These are phyloP conservation scores for Parazoanthus atlanticus DNA, from an alignment of 92 coral and sea anemone species.

Conservation along the genomic window DNA sequence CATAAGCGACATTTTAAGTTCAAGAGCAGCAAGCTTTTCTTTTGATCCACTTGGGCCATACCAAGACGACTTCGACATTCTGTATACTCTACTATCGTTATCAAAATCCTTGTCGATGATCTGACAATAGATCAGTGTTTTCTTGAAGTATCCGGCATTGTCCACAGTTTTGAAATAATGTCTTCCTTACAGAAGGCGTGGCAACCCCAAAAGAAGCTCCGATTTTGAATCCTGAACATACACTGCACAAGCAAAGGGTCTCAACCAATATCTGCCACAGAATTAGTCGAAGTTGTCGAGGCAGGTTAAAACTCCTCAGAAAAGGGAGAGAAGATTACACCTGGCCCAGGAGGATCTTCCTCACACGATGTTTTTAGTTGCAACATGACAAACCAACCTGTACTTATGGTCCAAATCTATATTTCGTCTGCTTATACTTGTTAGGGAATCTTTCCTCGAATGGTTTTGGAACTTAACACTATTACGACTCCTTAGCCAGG, in stretches of 20 bases:
- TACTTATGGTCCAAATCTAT: slow-evolving; percentile 24
- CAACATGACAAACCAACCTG: slow-evolving; percentile 29
- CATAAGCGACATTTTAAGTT: not conserved
- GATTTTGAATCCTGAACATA: not conserved
- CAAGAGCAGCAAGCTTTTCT: not conserved
- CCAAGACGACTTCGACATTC: slow-evolving; percentile 41
- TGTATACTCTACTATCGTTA: slow-evolving; percentile 1
- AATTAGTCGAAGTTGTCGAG: slow-evolving; percentile 36
- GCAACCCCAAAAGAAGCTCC: not conserved
- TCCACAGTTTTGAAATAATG: not conserved
- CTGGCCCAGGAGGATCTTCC: not conserved
- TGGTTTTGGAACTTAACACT: slow-evolving; percentile 50
- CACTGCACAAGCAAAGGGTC: not conserved
- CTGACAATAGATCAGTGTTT: not conserved
- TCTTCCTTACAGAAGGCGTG: not conserved
- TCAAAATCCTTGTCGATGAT: not conserved
- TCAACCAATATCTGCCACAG: slow-evolving; percentile 10
- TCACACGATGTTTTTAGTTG: not conserved
- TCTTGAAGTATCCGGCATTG: not conserved
- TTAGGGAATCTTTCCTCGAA: slow-evolving; percentile 21
- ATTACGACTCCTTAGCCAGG: slow-evolving; percentile 27
- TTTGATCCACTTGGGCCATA: not conserved
- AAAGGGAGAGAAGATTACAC: not conserved
- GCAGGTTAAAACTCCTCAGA: not conserved
- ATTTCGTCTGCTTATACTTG: slow-evolving; percentile 43